Conservation (phyloP, 2,113 vertebrate species). For the Myotis lucifugus region DNA sequence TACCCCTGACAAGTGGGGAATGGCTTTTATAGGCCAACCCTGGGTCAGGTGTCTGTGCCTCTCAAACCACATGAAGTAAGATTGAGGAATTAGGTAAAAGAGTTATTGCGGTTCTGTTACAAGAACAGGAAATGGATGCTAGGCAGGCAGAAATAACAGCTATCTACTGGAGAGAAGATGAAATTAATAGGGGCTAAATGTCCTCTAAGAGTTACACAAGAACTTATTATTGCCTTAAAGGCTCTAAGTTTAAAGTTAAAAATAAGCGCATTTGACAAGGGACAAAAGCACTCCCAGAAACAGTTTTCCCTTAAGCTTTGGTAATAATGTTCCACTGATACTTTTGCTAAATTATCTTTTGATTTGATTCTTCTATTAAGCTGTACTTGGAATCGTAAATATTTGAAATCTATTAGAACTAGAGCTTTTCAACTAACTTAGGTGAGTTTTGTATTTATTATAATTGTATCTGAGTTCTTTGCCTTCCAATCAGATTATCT, state of each 20-base stretch:
- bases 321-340: not conserved
- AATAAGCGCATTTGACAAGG: not conserved
- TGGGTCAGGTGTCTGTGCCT: not conserved
- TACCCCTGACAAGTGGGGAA: not conserved
- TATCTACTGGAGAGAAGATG: not conserved
- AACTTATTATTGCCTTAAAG: not conserved
- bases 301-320: not conserved
- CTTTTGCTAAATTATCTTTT: not conserved
- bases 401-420: not conserved
- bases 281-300: not conserved
- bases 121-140: not conserved
- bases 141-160: not conserved
- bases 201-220: not conserved
- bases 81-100: not conserved
- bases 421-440: not conserved
- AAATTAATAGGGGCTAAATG: not conserved
- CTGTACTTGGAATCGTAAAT: not conserved
- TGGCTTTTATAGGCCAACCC: not conserved
- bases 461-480: not conserved
- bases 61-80: not conserved
- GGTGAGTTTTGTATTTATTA: not conserved
- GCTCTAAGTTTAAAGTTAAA: conserved; percentile 8
- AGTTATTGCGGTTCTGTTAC: not conserved
- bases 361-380: not conserved
- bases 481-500: not conserved